Conservation (phyloP, 2,113 vertebrate species). For the Phycodurus eques region DNA sequence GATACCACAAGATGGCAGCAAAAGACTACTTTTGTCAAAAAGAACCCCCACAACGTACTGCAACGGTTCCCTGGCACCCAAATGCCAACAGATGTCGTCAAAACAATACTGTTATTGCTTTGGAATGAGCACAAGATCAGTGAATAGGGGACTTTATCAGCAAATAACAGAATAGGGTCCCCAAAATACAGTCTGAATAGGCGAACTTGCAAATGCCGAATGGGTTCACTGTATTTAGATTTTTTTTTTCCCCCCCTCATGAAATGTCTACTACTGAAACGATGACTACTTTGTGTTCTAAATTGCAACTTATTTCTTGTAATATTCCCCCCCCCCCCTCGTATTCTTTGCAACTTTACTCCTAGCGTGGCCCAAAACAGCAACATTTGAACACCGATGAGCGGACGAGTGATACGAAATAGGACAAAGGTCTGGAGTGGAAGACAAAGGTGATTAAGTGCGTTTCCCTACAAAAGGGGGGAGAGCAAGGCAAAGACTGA, state of each 20-base stretch:
- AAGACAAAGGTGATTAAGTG: not conserved
- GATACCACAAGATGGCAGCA: not conserved
- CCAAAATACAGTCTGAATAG: too few species aligned
- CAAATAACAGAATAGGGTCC: too few species aligned
- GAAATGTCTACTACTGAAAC: too few species aligned
- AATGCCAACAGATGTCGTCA: not conserved
- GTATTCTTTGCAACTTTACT: not conserved
- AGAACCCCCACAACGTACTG: not conserved
- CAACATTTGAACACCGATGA: not conserved
- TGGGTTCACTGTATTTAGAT: not conserved
- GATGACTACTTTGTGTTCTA: too few species aligned
- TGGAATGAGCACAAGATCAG: too few species aligned
- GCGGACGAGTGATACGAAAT: not conserved
- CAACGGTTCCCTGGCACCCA: not conserved
- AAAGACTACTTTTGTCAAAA: not conserved
- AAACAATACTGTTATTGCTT: not conserved
- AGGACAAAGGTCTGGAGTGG: conserved; percentile 42
- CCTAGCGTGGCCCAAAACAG: not conserved
- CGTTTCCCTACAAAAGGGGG: not conserved
- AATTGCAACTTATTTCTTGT: too few species aligned
- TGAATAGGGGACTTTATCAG: too few species aligned
- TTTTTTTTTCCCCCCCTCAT: not conserved
- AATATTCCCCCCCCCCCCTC: too few species aligned
- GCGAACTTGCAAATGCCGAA: too few species aligned
- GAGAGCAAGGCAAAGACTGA: conserved; percentile 3